Evolutionary conservation across 2,797 vertebrate species (phyloP).

Genomic region (Anolis apletophallus): DNA sequence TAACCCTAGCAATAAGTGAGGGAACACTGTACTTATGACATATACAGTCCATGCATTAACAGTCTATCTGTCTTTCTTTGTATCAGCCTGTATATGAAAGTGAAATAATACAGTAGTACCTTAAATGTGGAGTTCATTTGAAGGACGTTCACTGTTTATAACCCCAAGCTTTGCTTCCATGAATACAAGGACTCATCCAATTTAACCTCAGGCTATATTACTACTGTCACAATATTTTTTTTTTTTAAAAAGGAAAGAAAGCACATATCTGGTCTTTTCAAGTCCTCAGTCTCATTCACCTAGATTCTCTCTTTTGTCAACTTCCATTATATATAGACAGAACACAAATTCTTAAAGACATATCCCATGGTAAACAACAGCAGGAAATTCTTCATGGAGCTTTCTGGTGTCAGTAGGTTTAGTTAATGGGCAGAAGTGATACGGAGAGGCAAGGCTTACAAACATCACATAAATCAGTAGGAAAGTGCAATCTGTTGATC

Average conservation of each 20-base stretch:
- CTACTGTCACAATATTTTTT: constrained; percentile 56
- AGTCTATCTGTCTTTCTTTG: constrained; percentile 11
- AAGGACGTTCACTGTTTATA: constrained; percentile 45
- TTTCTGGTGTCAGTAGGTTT: constrained; percentile 42
- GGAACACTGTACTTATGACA: no score
- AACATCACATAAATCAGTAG: constrained; percentile 4
- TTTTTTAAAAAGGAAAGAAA: constrained; percentile 20
- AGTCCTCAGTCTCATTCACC: constrained; percentile 45
- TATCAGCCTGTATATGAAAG: background rate
- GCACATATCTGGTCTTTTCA: constrained; percentile 38
- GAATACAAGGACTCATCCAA: constrained; percentile 45
- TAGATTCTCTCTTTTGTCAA: constrained; percentile 68
- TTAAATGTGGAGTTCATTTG: constrained; percentile 48
- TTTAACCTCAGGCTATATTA: constrained; percentile 56
- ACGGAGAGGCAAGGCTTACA: constrained; percentile 56
- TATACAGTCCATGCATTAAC: background rate
- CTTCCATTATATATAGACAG: constrained; percentile 63
- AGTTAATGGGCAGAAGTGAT: constrained; percentile 56
- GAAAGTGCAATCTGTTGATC: no score
- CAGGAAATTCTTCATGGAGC: constrained; percentile 53
- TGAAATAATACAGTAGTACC: background rate
- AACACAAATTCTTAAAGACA: constrained; percentile 61
- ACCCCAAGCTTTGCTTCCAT: constrained; percentile 45
- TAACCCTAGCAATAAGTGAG: no score
- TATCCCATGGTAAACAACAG: constrained; percentile 61